Base-by-base conservation (phyloP, 2,888 invertebrate species). In the Scaptomyza cyrtandrae region DNA sequence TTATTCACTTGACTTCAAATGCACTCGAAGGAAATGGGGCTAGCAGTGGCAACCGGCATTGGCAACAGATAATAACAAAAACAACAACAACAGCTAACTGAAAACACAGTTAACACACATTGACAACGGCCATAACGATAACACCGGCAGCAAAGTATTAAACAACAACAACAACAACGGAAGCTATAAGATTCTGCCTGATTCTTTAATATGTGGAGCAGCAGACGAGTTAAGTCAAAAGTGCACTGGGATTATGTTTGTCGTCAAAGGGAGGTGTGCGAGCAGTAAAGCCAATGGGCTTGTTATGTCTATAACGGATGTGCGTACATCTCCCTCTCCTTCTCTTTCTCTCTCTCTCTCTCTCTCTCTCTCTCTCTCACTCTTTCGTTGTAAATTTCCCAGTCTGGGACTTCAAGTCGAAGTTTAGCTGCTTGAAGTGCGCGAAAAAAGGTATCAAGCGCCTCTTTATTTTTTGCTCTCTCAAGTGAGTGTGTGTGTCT, bases 1-100 rank as follows among this genome's bases (percentile, higher is more conserved):
- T 74, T 67, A 67, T 75, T 73, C 75, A 74, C 86, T 85, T 80
- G 75, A 83, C 86, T 82, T 80, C 66, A 80, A 86, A 82, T 83
- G 80, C 83, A 75, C 67, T 63, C 60, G 54, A 45, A 68, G 83
- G 86, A 83, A 83, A 86, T 86, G 80, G 64, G 83, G 82, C 80
- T 75, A 85, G 75, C 72, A 80, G 66, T 82, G 68, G 62, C 79
- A 82, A 72, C 68, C 78, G 66, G 70, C 77, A 75, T 63, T 48
- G 65, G 58, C 71, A 71, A 52, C 67, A 50, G 61, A 55, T 53
- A 66, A 56, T 56, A 16, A 19, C 33, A 37, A 27, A 24, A 45
- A 19, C 19, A 19, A 19, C 19, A 19, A 19, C 19, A 31, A 13
- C 58, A 43, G 48, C 43, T 24, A 52, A n/a, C 50, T n/a, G 19